Evolutionary conservation across 1,140 invertebrate genomes (phyloP).

Genomic region (Papilio xuthus): DNA sequence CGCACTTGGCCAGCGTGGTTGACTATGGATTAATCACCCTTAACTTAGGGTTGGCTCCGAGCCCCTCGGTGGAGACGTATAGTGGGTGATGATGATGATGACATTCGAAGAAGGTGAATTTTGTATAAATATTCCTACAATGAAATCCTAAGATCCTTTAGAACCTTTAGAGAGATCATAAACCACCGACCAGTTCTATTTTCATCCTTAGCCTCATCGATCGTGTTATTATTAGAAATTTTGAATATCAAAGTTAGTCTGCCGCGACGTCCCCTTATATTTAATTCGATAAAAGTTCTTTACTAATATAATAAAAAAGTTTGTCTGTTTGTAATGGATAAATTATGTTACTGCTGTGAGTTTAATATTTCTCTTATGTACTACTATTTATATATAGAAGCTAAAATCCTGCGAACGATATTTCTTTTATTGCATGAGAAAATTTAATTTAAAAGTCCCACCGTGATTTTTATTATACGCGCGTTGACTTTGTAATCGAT

Average conservation of each 20-base stretch:
- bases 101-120: too few species aligned
- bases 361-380: too few species aligned
- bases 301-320: background rate
- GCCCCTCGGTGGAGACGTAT: too few species aligned
- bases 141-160: background rate
- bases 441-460: background rate
- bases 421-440: background rate
- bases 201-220: background rate
- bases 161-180: background rate
- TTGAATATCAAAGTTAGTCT: background rate
- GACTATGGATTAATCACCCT: too few species aligned
- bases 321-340: background rate
- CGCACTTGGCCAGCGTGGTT: too few species aligned
- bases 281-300: background rate
- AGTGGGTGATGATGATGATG: too few species aligned
- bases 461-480: background rate
- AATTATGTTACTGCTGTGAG: background rate
- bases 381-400: background rate
- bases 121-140: too few species aligned
- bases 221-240: constrained; percentile 5
- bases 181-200: background rate
- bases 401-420: background rate
- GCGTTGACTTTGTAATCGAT: background rate
- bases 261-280: background rate
- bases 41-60: too few species aligned